Percentiles rank a stretch among this genome's conserved stretches.
Conservation (phyloP, 2,888 invertebrate genomes). For the Drosophila koepferae region DNA sequence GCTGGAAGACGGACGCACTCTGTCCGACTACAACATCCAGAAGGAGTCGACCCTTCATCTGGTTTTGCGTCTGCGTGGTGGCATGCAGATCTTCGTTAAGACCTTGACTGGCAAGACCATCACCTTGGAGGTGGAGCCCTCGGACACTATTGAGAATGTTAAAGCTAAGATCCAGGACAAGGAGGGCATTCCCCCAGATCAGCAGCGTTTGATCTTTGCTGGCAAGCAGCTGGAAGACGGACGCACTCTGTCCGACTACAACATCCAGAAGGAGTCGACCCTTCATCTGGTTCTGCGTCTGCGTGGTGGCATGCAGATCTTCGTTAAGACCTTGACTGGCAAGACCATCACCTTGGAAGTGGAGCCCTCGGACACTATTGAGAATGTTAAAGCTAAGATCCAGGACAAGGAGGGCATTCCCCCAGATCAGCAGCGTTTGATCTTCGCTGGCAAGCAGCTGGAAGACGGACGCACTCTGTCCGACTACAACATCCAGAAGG, state of each 20-base stretch:
- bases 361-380: constrained; percentile 31
- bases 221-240: constrained; percentile 50
- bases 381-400: constrained; percentile 32
- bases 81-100: constrained; percentile 71
- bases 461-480: constrained; percentile 47
- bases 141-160: constrained; percentile 30
- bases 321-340: constrained; percentile 46
- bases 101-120: constrained; percentile 79
- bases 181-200: constrained; percentile 60
- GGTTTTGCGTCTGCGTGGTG: constrained; percentile 72
- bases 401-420: constrained; percentile 51
- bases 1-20: constrained; percentile 70
- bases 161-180: constrained; percentile 61
- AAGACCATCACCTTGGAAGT: constrained; percentile 51
- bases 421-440: constrained; percentile 52
- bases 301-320: constrained; percentile 51
- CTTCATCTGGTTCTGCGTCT: constrained; percentile 44
- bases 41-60: constrained; percentile 67
- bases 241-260: constrained; percentile 46
- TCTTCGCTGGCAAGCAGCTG: constrained; percentile 47
- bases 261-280: constrained; percentile 58
- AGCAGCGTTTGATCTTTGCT: constrained; percentile 53
- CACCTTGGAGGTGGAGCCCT: constrained; percentile 74
- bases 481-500: constrained; percentile 53
- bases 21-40: constrained; percentile 61